These are phyloP conservation scores for Xiphorhynchus erythropygius DNA, from an alignment of 2,797 vertebrate species.

Conservation along the genomic window DNA sequence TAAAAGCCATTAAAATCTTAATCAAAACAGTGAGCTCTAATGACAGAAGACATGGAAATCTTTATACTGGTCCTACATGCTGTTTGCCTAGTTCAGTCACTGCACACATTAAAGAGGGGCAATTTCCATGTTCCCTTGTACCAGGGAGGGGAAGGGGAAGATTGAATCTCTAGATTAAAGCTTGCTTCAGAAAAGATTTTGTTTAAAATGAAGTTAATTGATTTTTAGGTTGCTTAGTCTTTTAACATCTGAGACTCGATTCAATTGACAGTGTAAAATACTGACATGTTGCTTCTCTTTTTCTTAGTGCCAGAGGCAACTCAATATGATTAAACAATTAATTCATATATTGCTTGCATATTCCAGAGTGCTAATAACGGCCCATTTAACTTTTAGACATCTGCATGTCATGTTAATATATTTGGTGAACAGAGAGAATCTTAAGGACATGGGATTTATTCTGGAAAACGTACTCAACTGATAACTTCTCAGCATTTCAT, in stretches of 20 bases:
- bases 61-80: background rate
- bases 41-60: background rate
- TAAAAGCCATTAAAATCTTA: background rate
- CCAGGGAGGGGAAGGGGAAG: background rate
- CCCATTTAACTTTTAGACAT: background rate
- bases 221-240: slow-evolving; percentile 15
- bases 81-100: background rate
- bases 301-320: background rate
- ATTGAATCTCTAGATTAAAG: background rate
- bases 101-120: background rate
- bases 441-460: background rate
- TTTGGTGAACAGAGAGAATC: background rate
- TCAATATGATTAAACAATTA: background rate
- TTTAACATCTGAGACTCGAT: slow-evolving; percentile 45
- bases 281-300: background rate
- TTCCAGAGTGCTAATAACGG: background rate
- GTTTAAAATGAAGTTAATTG: background rate
- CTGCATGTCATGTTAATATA: background rate
- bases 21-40: background rate
- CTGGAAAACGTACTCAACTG: background rate
- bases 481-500: background rate
- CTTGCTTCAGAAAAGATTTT: slow-evolving; percentile 12
- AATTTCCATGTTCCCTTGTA: background rate
- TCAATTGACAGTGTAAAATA: background rate
- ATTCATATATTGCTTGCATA: background rate